Percentiles rank a stretch among this genome's conserved stretches.
phyloP scores from a whole-genome alignment of 2,113 vertebrate genomes.

The Hypocryptadius cinnamomeus region DNA sequence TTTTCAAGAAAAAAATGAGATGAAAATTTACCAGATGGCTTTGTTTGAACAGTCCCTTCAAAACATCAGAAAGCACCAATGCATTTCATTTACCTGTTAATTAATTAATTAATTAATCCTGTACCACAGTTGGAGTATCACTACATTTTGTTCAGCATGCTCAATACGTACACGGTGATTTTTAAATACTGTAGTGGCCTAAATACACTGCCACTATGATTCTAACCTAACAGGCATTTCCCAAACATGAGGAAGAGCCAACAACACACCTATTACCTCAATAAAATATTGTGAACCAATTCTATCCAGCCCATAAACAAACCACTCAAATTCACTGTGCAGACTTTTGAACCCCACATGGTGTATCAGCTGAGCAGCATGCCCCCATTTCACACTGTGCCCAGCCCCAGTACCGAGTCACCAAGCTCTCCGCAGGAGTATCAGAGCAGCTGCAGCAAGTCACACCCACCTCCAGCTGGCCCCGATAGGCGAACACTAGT shows the following conservation, averaged over 20 bases:
- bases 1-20: background rate
- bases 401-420: background rate
- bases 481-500: background rate
- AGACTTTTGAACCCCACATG: background rate
- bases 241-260: background rate
- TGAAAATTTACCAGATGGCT: background rate
- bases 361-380: background rate
- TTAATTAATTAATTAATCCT: background rate
- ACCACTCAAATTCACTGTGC: background rate
- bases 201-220: background rate
- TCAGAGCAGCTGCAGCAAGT: background rate
- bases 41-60: background rate
- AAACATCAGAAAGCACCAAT: background rate
- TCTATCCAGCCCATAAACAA: background rate
- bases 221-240: background rate
- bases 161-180: background rate
- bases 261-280: background rate
- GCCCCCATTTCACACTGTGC: background rate
- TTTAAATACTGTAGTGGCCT: background rate
- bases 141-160: background rate
- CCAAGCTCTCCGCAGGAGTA: background rate
- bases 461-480: background rate
- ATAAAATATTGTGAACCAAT: background rate
- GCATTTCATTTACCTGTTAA: background rate
- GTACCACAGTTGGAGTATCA: background rate